These are phyloP conservation scores for Pentalonia nigronervosa DNA, from an alignment of 1,140 invertebrate genomes.

Conservation along the genomic window DNA sequence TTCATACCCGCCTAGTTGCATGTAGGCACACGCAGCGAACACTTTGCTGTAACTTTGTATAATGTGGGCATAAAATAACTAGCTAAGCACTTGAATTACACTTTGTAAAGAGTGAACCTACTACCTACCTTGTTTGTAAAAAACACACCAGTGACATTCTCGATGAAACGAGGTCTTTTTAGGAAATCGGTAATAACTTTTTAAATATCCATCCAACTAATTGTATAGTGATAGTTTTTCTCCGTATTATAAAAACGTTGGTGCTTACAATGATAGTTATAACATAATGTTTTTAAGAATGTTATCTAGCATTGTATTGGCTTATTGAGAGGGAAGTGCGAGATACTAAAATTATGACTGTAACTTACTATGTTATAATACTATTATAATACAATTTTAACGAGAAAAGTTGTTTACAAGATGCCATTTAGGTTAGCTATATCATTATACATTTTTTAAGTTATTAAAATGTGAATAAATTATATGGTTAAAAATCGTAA, in stretches of 20 bases:
- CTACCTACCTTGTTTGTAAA: background rate
- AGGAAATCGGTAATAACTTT: background rate
- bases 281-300: background rate
- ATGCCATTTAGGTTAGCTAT: constrained; percentile 2
- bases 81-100: background rate
- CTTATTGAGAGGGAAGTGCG: background rate
- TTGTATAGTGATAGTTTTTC: background rate
- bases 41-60: constrained; percentile 16
- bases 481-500: background rate
- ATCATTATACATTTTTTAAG: constrained; percentile 22
- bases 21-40: no score
- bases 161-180: background rate
- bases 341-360: background rate
- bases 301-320: background rate
- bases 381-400: background rate
- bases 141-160: background rate
- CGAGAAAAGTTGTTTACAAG: constrained; percentile 5
- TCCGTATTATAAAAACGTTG: background rate
- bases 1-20: background rate
- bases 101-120: background rate
- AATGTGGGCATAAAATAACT: constrained; percentile 6
- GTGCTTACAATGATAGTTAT: background rate
- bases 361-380: background rate
- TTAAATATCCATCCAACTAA: background rate
- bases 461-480: constrained; percentile 11